These are phyloP conservation scores for Oligia latruncula DNA, from an alignment of 2,888 invertebrate species.

Conservation along the genomic window DNA sequence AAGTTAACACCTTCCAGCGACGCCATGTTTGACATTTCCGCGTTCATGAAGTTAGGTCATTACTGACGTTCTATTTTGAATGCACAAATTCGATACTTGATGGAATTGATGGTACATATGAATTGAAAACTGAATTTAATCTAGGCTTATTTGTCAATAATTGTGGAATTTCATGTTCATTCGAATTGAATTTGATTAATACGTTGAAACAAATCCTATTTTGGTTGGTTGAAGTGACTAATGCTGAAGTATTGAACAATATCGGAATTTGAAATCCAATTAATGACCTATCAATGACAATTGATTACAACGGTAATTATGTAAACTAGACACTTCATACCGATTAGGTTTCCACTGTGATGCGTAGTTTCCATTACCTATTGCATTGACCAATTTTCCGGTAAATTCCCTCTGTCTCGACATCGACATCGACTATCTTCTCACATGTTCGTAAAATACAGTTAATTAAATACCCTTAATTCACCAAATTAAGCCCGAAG, in stretches of 20 bases:
- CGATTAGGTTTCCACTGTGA: neutral
- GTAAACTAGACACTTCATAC: neutral
- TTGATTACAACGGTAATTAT: slow-evolving; percentile 1
- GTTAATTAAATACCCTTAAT: neutral
- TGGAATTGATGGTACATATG: slow-evolving; percentile 8
- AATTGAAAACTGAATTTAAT: slow-evolving; percentile 22
- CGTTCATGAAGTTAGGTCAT: slow-evolving; percentile 49
- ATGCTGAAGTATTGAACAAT: neutral
- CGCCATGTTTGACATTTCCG: slow-evolving; percentile 46
- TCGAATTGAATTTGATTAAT: slow-evolving; percentile 14
- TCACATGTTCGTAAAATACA: neutral
- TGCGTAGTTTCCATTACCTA: neutral
- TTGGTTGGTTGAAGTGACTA: neutral
- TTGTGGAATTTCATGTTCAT: slow-evolving; percentile 5
- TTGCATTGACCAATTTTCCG: neutral
- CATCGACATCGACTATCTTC: neutral
- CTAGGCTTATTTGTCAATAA: neutral
- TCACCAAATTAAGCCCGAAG: neutral
- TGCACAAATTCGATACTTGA: slow-evolving; percentile 31
- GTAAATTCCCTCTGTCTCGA: neutral
- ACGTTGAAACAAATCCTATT: slow-evolving; percentile 13
- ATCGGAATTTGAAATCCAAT: slow-evolving; percentile 12
- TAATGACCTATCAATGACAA: slow-evolving; percentile 2
- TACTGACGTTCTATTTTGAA: slow-evolving; percentile 43
- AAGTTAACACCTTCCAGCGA: slow-evolving; percentile 43